phyloP scores from a whole-genome alignment of 2,113 vertebrate species.

The Lepus timidus region DNA sequence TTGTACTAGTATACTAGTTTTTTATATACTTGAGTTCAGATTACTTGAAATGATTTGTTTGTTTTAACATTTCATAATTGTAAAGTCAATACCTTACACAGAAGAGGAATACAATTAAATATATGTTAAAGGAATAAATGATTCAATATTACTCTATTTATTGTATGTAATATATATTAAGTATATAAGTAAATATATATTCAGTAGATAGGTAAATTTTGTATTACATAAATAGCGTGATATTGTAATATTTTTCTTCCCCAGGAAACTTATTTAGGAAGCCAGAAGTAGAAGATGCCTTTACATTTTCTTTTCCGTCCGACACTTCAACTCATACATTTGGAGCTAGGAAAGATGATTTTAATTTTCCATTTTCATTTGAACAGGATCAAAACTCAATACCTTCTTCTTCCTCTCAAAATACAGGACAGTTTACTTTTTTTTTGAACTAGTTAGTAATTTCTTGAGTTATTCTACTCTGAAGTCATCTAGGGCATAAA shows the following conservation, averaged over 20 bases:
- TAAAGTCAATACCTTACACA: neutral
- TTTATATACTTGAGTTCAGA: constrained; percentile 15
- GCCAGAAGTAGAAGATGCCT: constrained; percentile 86
- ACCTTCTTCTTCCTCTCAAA: constrained; percentile 82
- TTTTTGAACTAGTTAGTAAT: constrained; percentile 86
- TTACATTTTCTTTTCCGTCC: constrained; percentile 87
- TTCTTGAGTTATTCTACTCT: constrained; percentile 81
- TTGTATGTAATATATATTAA: constrained; percentile 41
- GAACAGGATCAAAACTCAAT: constrained; percentile 87
- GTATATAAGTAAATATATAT: constrained; percentile 36
- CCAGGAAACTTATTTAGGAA: constrained; percentile 89
- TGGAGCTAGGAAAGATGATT: constrained; percentile 89
- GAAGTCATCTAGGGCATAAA: constrained; percentile 71
- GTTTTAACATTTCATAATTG: constrained; percentile 38
- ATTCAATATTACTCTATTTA: constrained; percentile 41
- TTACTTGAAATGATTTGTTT: constrained; percentile 56
- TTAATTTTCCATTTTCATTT: constrained; percentile 89
- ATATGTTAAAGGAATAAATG: neutral
- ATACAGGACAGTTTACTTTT: constrained; percentile 86
- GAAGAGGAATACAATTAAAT: constrained; percentile 56
- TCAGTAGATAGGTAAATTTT: constrained; percentile 47
- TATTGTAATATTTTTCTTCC: constrained; percentile 74
- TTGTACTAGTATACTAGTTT: constrained; percentile 23
- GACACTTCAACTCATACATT: constrained; percentile 84
- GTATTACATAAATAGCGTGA: constrained; percentile 49